Base-by-base conservation (phyloP, 2,113 vertebrate species). In the Meleagris gallopavo region DNA sequence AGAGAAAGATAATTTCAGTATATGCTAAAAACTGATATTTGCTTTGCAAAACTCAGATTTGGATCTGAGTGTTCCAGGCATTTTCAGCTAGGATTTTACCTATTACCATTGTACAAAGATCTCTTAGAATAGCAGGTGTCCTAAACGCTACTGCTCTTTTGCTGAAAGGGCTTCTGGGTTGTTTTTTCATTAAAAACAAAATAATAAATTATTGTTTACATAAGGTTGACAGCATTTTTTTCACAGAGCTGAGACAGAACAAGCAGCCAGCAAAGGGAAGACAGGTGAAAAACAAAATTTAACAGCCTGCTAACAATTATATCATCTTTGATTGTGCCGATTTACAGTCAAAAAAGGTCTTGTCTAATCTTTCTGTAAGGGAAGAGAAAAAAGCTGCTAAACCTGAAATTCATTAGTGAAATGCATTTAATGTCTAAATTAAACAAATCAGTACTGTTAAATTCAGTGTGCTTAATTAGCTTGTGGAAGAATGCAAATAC, bases 271-370 rank as follows among this genome's bases (percentile, higher is more conserved):
- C 25, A 78, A 86, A 96, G 27, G 36, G 43, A 93, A 89, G 52
- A 78, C 25, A 88, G 32, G 29, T 62, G 80, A 87, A 95, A 83
- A 84, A 45, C 36, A 78, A 81, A 93, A 91, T 65, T 67, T 81
- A 75, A 41, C 73, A 30, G 10, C 89, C 75, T 74, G 60, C 41
- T 90, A 83, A 50, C 34, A 88, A 67, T 38, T 79, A 25, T 19
- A 77, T 77, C 46, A 22, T 83, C 46, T 88, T 77, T 83, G 52
- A 74, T 57, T 84, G 43, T 75, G 43, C 36, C 75, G 57, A 79
- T 84, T 77, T 88, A 69, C 46, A 75, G 83, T 78, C 11, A 80
- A n/a, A 46, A 90, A 65, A 77, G 27, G 22, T 67, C 46, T 32
- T 89, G 16, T 50, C 32, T 92, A 46, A 76, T n/a, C 62, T 46